phyloP scores from a whole-genome alignment of 2,888 invertebrate species.

The Aelia acuminata region DNA sequence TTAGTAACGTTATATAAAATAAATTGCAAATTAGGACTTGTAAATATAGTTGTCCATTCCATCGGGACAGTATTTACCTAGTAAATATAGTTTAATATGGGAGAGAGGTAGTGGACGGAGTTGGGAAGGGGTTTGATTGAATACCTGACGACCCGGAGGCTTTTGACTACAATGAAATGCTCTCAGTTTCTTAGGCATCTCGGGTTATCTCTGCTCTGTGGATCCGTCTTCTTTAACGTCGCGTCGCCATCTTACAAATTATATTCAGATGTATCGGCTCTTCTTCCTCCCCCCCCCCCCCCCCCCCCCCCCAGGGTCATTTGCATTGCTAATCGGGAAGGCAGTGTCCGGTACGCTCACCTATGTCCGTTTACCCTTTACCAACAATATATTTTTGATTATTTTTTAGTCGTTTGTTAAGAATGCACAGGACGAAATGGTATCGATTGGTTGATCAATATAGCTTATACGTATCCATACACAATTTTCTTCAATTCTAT shows the following conservation, averaged over 20 bases:
- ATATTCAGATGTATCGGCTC: slow-evolving; percentile 10
- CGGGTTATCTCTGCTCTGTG: not conserved
- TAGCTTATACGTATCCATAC: no score
- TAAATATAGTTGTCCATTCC: no score
- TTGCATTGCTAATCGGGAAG: not conserved
- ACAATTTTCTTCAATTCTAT: no score
- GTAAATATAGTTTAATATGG: not conserved
- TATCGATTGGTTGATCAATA: not conserved
- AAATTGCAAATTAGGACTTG: no score
- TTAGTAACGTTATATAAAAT: no score
- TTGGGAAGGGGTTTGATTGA: not conserved
- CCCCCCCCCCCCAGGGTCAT: not conserved
- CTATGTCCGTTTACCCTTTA: not conserved
- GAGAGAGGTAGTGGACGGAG: not conserved
- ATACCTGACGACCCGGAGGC: slow-evolving; percentile 1
- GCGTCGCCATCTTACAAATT: slow-evolving; percentile 33
- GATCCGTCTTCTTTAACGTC: slow-evolving; percentile 37
- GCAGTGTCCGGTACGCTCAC: not conserved
- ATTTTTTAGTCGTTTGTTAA: no score
- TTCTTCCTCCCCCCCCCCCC: not conserved
- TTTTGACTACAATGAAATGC: not conserved
- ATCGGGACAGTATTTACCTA: no score
- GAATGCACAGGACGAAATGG: not conserved
- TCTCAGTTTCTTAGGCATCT: slow-evolving; percentile 29
- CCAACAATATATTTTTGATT: not conserved